Base-by-base conservation (phyloP, 2,888 invertebrate species). In the Heterodera filipjevi region DNA sequence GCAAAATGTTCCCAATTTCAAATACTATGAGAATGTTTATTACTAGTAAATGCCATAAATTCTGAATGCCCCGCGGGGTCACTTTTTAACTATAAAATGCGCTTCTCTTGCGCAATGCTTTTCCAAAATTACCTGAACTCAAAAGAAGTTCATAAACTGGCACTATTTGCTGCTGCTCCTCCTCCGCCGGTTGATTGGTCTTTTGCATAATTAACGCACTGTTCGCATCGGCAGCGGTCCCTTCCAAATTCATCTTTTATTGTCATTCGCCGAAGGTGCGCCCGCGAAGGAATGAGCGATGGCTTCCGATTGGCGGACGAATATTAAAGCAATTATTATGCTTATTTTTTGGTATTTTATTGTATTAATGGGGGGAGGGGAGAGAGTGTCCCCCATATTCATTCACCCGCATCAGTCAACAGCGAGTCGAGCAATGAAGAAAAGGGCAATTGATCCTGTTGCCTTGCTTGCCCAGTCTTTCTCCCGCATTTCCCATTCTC, bases 111-210 rank as follows among this genome's bases (percentile, higher is more conserved):
- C n/a, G n/a, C n/a, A n/a, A n/a, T n/a, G n/a, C n/a, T 68, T 16
- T 22, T 22, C 30, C 5, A 33, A 32, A 8, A 6, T 16, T 14
- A 68, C 68, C 68, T 33, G 32, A 35, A 35, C 68, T 75, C 22
- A 75, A 19, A 5, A 75, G 16, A 44, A 75, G 68, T 33, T 64
- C 75, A 64, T 53, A 75, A 35, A 75, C 46, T 10, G 75, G 75
- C 30, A 35, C 22, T 12, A 75, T 35, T 53, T 64, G 53, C 46
- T 75, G 53, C 46, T 75, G 33, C 32, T 33, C 30, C 68, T 75
- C 68, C 73, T 72, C 32, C 22, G 49, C 16, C 35, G 32, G 44
- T 72, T 72, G 49, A 27, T 33, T 19, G 27, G 27, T 27, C 27
- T 27, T 8, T 59, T 27, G 59, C 59, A 59, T 22, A 10, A 59